Evolutionary conservation across 2,113 vertebrate genomes (phyloP).

Genomic region (Myiopsitta monachus): DNA sequence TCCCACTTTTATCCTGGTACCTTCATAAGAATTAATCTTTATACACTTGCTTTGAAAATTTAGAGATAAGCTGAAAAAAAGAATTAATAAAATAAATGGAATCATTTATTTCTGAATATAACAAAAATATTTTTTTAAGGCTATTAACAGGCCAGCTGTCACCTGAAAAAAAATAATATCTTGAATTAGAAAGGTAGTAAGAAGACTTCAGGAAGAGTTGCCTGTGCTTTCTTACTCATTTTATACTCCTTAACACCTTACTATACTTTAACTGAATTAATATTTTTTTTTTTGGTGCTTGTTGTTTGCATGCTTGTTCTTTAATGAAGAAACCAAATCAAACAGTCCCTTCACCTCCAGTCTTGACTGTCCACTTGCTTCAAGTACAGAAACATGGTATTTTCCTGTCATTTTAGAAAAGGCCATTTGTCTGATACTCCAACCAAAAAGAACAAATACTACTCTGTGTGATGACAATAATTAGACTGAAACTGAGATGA

Average conservation of each 20-base stretch:
- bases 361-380: background rate
- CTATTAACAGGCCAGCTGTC: background rate
- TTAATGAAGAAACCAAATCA: background rate
- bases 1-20: background rate
- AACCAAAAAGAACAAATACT: background rate
- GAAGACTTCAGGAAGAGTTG: background rate
- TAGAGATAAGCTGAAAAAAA: background rate
- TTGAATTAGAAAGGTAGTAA: background rate
- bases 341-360: background rate
- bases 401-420: background rate
- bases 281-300: background rate
- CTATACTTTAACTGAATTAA: background rate
- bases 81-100: background rate
- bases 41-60: background rate
- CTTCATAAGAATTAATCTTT: background rate
- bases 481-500: constrained; percentile 11
- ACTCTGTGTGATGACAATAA: background rate
- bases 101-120: background rate
- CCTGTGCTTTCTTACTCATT: background rate
- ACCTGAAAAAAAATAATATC: background rate
- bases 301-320: background rate
- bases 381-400: background rate
- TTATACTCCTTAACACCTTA: background rate
- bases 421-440: background rate
- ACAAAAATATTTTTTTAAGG: background rate